Evolutionary conservation across 2,797 vertebrate species (phyloP).

Genomic region (Lepus townsendii): DNA sequence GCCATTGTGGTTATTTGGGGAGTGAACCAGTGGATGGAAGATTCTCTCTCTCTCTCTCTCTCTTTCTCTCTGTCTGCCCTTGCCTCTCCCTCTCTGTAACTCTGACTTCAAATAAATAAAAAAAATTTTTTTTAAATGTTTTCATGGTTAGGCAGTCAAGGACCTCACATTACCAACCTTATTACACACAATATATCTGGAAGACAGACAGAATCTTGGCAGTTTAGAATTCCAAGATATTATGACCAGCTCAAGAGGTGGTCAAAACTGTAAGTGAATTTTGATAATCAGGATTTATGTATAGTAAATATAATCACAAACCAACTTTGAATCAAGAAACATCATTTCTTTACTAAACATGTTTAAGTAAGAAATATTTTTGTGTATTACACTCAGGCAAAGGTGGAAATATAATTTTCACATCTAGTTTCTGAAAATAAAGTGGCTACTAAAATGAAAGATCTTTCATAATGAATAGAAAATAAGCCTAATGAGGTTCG

Average conservation of each 20-base stretch:
- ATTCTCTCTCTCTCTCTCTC: no score
- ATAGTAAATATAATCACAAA: background rate
- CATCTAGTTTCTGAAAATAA: background rate
- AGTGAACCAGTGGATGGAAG: no score
- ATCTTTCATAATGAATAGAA: constrained; percentile 28
- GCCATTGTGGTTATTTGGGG: no score
- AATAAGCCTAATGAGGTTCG: background rate
- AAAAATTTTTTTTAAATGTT: no score
- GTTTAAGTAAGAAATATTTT: background rate
- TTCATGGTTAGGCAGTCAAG: background rate
- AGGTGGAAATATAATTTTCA: background rate
- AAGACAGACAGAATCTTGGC: background rate
- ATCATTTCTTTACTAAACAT: background rate
- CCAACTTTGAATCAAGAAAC: background rate
- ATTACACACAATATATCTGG: background rate
- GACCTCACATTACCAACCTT: background rate
- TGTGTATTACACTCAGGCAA: background rate
- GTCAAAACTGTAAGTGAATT: constrained; percentile 26
- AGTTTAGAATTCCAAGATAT: constrained; percentile 5
- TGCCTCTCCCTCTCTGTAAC: no score
- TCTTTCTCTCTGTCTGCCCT: no score
- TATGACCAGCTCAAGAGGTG: background rate
- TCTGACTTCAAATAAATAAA: no score
- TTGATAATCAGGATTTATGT: background rate
- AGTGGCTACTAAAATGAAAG: background rate